Base-by-base conservation (phyloP, 2,113 vertebrate species). In the Leucosticte australis region DNA sequence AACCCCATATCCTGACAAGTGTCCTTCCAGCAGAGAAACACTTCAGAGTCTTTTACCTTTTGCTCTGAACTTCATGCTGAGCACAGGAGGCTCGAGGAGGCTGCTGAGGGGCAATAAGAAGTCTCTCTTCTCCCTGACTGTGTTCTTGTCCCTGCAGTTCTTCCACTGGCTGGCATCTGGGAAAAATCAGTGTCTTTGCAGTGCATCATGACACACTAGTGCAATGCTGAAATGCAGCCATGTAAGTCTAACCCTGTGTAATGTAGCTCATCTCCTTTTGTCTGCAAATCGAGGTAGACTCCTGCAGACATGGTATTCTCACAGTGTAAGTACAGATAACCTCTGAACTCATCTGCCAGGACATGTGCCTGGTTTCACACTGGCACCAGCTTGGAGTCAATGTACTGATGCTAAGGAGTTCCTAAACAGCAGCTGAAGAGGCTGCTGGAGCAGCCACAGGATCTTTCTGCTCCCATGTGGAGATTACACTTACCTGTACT, bases 41-140 rank as follows among this genome's bases (percentile, higher is more conserved):
- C 5, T 53, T 47, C 30, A 76, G n/a, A 50, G 15, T 20, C 47
- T 90, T 96, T 87, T 67, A 79, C 69, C 53, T 95, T 87, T 87
- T 96, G 76, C 59, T 87, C 42, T 86, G 67, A 76, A 20, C 68
- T 84, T 93, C 76, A 56, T 35, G 90, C 94, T 90, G 90, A 94
- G 92, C 73, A 75, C 49, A 71, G 71, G 50, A 91, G 68, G 35
- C 9, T 83, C 67, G 64, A 70, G 71, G 71, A 80, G 39, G 28
- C 79, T 88, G 75, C 71, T 80, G 76, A 64, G 44, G 30, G 30
- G n/a, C 15, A 83, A 15, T 39, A 85, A 77, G 22, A 87, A 46
- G 31, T 57, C 50, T 62, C 82, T 90, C 39, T 80, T 93, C 30
- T 78, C 24, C 68, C 19, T 7, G 3, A 6, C 20, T 49, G 8